These are phyloP conservation scores for Automeris io DNA, from an alignment of 2,888 invertebrate genomes.

Conservation along the genomic window DNA sequence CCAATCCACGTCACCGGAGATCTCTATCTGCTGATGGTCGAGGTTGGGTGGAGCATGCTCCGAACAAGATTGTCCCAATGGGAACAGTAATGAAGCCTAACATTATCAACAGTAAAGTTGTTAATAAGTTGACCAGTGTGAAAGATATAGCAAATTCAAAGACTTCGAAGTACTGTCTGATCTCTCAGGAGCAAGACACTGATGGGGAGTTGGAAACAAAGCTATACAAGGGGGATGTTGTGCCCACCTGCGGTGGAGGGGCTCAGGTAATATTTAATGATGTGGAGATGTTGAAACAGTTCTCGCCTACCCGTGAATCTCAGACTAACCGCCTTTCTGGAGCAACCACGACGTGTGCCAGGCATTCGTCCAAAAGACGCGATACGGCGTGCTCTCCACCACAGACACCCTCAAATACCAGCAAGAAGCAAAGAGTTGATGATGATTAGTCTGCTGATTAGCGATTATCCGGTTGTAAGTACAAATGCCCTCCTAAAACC, in stretches of 20 bases:
- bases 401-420: slow-evolving; percentile 61
- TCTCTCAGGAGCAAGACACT: slow-evolving; percentile 93
- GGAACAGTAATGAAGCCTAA: slow-evolving; percentile 94
- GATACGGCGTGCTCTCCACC: slow-evolving; percentile 60
- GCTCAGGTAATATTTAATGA: slow-evolving; percentile 97
- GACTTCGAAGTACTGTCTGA: slow-evolving; percentile 92
- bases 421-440: slow-evolving; percentile 64
- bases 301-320: slow-evolving; percentile 79
- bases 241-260: slow-evolving; percentile 96
- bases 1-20: slow-evolving; percentile 85
- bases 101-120: slow-evolving; percentile 88
- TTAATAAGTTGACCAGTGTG: slow-evolving; percentile 87
- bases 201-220: slow-evolving; percentile 96
- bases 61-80: slow-evolving; percentile 85
- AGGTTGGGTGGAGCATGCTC: slow-evolving; percentile 93
- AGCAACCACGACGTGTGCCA: slow-evolving; percentile 48
- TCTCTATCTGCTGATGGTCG: slow-evolving; percentile 87
- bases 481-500: too few species aligned
- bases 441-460: slow-evolving; percentile 35
- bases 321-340: slow-evolving; percentile 35
- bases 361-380: slow-evolving; percentile 61
- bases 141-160: slow-evolving; percentile 84
- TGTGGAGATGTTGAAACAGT: slow-evolving; percentile 91
- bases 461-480: slow-evolving; percentile 6
- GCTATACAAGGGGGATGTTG: slow-evolving; percentile 94